phyloP scores from a whole-genome alignment of 2,113 vertebrate genomes.

The Corapipo altera region DNA sequence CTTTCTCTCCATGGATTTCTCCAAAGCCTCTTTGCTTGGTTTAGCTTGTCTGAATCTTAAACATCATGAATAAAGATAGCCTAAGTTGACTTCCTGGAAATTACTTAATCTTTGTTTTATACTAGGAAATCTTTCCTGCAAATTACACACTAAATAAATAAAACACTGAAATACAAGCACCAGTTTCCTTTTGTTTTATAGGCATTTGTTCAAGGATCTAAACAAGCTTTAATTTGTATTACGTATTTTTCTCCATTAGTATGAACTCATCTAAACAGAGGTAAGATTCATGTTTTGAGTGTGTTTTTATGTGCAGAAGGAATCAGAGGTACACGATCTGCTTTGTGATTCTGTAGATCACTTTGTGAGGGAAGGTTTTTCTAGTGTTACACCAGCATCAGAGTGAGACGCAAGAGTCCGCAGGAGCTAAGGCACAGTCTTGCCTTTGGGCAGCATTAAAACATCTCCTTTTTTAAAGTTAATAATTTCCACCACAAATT shows the following conservation, averaged over 20 bases:
- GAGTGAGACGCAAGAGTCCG: neutral
- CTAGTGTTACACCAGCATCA: neutral
- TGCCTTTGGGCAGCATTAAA: neutral
- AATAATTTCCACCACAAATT: neutral
- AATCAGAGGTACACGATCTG: neutral
- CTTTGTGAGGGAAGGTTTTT: neutral
- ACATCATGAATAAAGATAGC: neutral
- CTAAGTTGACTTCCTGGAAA: neutral
- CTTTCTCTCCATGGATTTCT: neutral
- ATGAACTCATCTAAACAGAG: neutral
- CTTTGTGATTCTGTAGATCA: neutral
- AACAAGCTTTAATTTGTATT: neutral
- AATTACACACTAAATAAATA: neutral
- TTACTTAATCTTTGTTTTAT: neutral
- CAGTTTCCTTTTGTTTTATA: neutral
- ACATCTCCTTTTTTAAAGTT: neutral
- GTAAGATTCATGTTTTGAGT: neutral
- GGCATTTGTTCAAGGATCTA: neutral
- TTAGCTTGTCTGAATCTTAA: neutral
- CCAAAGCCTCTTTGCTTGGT: neutral
- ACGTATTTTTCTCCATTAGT: neutral
- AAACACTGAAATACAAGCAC: neutral
- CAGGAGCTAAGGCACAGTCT: neutral
- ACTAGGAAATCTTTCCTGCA: neutral
- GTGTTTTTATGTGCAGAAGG: neutral